Evolutionary conservation across 1,140 invertebrate genomes (phyloP).

Genomic region (Bombyx mori): DNA sequence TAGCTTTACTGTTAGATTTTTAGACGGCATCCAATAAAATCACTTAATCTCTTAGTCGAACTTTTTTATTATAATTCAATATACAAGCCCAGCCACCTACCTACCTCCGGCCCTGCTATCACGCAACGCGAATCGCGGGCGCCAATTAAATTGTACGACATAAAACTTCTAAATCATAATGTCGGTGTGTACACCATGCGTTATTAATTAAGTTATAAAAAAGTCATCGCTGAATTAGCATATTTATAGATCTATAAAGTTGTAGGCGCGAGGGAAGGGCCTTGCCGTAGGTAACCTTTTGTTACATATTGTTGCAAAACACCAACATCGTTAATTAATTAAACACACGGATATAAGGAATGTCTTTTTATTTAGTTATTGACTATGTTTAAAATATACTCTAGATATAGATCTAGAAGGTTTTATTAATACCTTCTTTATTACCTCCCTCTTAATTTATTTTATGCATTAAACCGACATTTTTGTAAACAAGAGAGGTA

Average conservation of each 20-base stretch:
- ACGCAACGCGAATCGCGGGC: slow-evolving; percentile 38
- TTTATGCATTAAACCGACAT: no score
- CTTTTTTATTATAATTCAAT: not conserved
- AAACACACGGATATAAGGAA: no score
- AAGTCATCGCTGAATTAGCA: slow-evolving; percentile 61
- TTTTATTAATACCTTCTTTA: no score
- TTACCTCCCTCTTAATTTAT: no score
- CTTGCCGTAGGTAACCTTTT: not conserved
- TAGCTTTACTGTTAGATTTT: not conserved
- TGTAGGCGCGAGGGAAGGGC: slow-evolving; percentile 14
- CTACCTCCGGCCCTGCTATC: slow-evolving; percentile 20
- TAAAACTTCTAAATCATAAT: slow-evolving; percentile 63
- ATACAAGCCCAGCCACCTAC: not conserved
- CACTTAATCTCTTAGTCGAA: no score
- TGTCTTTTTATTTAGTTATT: no score
- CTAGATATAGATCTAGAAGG: no score
- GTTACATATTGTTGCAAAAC: no score
- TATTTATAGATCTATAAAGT: slow-evolving; percentile 51
- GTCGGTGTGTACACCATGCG: slow-evolving; percentile 34
- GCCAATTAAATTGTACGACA: slow-evolving; percentile 60
- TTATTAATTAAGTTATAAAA: slow-evolving; percentile 70
- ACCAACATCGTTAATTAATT: no score
- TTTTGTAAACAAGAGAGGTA: no score
- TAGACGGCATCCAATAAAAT: not conserved
- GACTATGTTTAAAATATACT: no score